phyloP scores from a whole-genome alignment of 2,888 invertebrate genomes.

The Frankliniella intonsa region DNA sequence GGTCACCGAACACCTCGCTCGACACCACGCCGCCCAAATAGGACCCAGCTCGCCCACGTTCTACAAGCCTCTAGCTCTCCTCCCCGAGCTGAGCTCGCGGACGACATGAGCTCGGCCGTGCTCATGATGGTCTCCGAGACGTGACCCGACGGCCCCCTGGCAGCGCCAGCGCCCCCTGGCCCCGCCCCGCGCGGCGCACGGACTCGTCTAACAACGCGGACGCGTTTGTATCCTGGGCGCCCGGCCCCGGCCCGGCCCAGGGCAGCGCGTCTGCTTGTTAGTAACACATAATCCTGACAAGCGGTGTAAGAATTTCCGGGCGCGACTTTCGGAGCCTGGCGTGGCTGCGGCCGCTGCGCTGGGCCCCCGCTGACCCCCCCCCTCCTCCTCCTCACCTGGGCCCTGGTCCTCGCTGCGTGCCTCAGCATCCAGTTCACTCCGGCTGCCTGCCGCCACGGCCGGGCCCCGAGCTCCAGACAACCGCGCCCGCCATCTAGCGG shows the following conservation, averaged over 20 bases:
- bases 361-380: not conserved
- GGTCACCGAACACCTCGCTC: no score
- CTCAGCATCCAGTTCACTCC: constrained; percentile 16
- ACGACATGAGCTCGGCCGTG: no score
- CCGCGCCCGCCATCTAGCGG: not conserved
- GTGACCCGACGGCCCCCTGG: not conserved
- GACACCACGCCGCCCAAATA: no score
- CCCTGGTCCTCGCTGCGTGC: not conserved
- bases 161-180: not conserved
- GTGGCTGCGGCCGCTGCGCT: not conserved
- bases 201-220: not conserved
- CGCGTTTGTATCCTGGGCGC: not conserved
- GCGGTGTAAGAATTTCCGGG: constrained; percentile 24
- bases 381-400: not conserved
- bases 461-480: not conserved
- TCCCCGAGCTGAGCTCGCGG: no score
- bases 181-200: not conserved
- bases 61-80: no score
- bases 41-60: no score
- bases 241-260: not conserved
- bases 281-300: constrained; percentile 11
- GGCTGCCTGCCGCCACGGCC: not conserved
- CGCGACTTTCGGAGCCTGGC: not conserved
- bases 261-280: constrained; percentile 11
- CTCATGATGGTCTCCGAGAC: not conserved